Conservation (phyloP, 53 echinoderm and acorn worm species). For the Stichopus horrens region DNA sequence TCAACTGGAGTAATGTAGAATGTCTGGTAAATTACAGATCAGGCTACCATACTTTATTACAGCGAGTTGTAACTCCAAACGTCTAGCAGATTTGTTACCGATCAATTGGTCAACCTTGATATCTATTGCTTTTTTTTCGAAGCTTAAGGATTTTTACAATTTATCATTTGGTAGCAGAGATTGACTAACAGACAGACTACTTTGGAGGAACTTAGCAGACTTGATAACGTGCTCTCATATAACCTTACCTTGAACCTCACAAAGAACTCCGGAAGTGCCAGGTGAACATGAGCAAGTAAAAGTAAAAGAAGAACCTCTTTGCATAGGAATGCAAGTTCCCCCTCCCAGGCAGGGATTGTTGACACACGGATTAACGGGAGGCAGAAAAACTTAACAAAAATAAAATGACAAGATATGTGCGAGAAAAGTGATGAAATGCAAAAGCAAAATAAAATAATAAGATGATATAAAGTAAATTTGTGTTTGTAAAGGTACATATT, state of each 20-base stretch:
- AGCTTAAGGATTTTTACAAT: too few relatives aligned
- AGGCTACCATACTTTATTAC: too few relatives aligned
- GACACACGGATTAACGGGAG: conserved; percentile 15
- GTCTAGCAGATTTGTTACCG: too few relatives aligned
- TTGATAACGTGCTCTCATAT: not conserved
- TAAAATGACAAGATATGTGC: not conserved
- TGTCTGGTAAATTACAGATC: too few relatives aligned
- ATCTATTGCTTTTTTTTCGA: too few relatives aligned
- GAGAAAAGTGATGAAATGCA: not conserved
- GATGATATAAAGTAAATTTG: not conserved
- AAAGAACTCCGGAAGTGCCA: not conserved
- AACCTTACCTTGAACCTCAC: not conserved
- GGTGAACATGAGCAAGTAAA: conserved; percentile 5
- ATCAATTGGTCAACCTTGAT: too few relatives aligned
- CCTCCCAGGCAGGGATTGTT: conserved; percentile 12
- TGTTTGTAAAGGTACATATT: too few relatives aligned
- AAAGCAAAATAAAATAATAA: not conserved
- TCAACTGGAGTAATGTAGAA: too few relatives aligned
- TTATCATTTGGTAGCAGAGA: too few relatives aligned
- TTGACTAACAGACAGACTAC: too few relatives aligned
- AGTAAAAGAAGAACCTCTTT: not conserved
- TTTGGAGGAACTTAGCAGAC: too few relatives aligned
- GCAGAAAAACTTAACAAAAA: not conserved
- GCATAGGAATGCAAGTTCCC: conserved; percentile 28
- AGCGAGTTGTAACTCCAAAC: too few relatives aligned